A percentile compares a stretch with the other conserved stretches of the same genome.
Conservation (phyloP, 2,888 invertebrate genomes). For the Scaptomyza reducta region DNA sequence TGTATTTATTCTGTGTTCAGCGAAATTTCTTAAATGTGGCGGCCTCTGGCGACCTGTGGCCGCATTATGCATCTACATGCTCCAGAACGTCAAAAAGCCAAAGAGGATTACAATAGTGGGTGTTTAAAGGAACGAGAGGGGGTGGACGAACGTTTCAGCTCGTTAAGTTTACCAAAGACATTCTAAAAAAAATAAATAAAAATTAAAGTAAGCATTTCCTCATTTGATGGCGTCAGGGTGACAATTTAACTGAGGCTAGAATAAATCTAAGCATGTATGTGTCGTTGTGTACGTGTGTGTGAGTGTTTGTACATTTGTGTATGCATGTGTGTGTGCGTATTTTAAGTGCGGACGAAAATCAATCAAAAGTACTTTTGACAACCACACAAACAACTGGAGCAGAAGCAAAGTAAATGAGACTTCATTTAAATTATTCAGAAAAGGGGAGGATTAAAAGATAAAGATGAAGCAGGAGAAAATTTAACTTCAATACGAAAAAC, state of each 20-base stretch:
- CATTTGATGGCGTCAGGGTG: conserved; percentile 54
- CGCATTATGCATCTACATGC: conserved; percentile 72
- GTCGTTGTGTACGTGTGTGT: conserved; percentile 1
- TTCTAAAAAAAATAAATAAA: conserved; percentile 33
- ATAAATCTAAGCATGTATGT: neutral
- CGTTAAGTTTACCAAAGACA: conserved; percentile 40
- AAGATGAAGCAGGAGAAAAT: too few relatives aligned
- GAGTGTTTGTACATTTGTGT: neutral
- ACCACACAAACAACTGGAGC: neutral
- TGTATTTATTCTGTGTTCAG: conserved; percentile 15
- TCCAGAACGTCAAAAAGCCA: conserved; percentile 22
- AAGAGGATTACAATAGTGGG: conserved; percentile 15
- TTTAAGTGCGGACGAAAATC: conserved; percentile 13
- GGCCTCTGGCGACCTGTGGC: conserved; percentile 36
- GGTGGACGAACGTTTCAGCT: conserved; percentile 22
- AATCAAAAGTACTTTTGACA: conserved; percentile 31
- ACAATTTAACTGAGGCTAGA: conserved; percentile 49
- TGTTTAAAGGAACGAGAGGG: neutral
- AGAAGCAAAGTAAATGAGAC: too few relatives aligned
- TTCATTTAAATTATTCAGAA: too few relatives aligned
- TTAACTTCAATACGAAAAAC: neutral
- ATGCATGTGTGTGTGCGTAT: conserved; percentile 3
- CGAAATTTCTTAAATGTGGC: conserved; percentile 39
- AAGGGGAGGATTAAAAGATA: conserved; percentile 6
- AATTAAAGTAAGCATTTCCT: conserved; percentile 74